Evolutionary conservation across 1,140 invertebrate species (phyloP).

Genomic region (Rhyacophila brunnea): DNA sequence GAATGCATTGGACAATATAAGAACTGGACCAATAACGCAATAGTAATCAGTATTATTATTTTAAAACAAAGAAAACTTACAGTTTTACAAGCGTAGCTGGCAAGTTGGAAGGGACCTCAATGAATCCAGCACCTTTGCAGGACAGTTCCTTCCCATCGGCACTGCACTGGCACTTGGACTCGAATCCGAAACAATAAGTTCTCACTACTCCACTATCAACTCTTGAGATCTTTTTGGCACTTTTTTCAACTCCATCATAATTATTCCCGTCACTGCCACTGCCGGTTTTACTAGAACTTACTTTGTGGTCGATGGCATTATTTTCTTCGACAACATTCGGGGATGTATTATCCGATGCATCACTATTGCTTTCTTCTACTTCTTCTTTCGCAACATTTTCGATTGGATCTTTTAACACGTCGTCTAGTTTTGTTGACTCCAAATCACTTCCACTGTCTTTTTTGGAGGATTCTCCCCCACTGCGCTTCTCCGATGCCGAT

Average conservation of each 20-base stretch:
- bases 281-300: neutral
- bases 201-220: slow-evolving; percentile 2
- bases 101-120: slow-evolving; percentile 40
- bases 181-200: slow-evolving; percentile 41
- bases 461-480: neutral
- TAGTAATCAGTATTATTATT: no score
- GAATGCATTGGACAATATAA: no score
- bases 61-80: slow-evolving; percentile 38
- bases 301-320: neutral
- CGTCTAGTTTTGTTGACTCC: no score
- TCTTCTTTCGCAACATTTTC: neutral
- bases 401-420: no score
- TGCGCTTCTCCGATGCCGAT: slow-evolving; percentile 1
- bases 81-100: slow-evolving; percentile 45
- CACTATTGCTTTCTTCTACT: slow-evolving; percentile 5
- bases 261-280: neutral
- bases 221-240: neutral
- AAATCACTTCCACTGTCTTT: neutral
- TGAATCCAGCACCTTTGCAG: slow-evolving; percentile 44
- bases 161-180: slow-evolving; percentile 43
- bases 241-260: neutral
- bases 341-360: slow-evolving; percentile 7
- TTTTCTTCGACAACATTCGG: neutral
- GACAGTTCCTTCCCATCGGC: slow-evolving; percentile 42
- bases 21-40: no score